phyloP scores from a whole-genome alignment of 2,888 invertebrate species.

The Caenorhabditis sp. region DNA sequence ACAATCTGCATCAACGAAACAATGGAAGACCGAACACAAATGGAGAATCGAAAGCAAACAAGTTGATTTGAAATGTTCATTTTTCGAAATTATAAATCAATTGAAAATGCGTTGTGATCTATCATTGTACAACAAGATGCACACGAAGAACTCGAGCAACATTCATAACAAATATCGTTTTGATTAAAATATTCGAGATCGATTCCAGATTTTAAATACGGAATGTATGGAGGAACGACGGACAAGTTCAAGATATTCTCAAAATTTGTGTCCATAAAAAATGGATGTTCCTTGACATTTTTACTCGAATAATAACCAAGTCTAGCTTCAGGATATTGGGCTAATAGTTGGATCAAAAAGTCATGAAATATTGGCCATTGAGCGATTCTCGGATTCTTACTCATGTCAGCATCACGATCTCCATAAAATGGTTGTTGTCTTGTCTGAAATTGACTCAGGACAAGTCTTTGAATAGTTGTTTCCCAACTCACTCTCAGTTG shows the following conservation, averaged over 20 bases:
- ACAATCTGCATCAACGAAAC: no score
- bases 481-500: constrained; percentile 31
- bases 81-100: neutral
- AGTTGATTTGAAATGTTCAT: no score
- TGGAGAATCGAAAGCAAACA: no score
- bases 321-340: constrained; percentile 27
- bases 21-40: no score
- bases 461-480: no score
- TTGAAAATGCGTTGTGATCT: neutral
- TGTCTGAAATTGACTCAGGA: constrained; percentile 18
- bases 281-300: constrained; percentile 30
- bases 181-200: constrained; percentile 21
- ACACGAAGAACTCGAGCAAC: neutral
- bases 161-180: neutral
- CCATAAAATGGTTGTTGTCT: constrained; percentile 32
- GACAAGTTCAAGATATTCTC: constrained; percentile 16
- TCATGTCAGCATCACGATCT: constrained; percentile 18
- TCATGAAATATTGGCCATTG: constrained; percentile 30
- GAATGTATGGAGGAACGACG: constrained; percentile 21
- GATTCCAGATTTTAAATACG: constrained; percentile 15
- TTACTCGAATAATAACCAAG: constrained; percentile 25
- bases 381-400: constrained; percentile 15
- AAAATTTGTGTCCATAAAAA: constrained; percentile 28
- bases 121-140: neutral
- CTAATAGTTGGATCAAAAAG: constrained; percentile 18